Conservation (phyloP, 2,888 invertebrate species). For the Himalopsyche kuldschensis region DNA sequence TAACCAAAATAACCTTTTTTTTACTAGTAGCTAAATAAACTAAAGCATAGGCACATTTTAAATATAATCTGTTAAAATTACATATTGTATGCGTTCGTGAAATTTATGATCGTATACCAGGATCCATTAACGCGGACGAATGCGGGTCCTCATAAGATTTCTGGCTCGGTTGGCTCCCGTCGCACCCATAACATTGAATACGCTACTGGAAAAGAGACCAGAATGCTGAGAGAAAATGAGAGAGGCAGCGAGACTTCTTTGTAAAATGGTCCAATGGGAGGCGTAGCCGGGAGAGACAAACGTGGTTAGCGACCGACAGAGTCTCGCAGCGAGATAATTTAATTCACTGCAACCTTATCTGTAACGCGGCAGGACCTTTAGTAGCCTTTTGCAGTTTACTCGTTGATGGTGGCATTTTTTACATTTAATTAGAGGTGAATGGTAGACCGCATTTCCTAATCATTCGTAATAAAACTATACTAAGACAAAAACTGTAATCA, state of each 20-base stretch:
- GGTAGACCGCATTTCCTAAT: not conserved
- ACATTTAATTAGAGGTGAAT: not conserved
- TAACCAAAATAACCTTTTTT: no score
- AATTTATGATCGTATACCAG: not conserved
- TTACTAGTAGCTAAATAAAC: no score
- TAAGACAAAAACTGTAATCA: not conserved
- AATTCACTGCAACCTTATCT: conserved; percentile 31
- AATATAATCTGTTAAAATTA: no score
- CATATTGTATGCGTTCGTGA: no score
- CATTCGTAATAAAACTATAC: not conserved
- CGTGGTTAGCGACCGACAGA: conserved; percentile 14
- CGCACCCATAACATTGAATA: not conserved
- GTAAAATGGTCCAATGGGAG: conserved; percentile 1
- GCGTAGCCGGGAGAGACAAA: conserved; percentile 28
- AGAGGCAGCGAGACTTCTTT: not conserved
- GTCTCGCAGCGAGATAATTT: conserved; percentile 17
- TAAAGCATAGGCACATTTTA: no score
- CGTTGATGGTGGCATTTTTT: not conserved
- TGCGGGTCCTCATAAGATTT: not conserved
- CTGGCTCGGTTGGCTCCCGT: not conserved
- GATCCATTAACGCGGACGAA: not conserved
- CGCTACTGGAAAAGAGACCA: not conserved
- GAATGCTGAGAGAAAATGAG: not conserved
- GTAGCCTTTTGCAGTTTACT: not conserved
- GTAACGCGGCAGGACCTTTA: conserved; percentile 5